These are phyloP conservation scores for Sinocyclocheilus maitianheensis DNA, from an alignment of 2,113 vertebrate genomes.

Conservation along the genomic window DNA sequence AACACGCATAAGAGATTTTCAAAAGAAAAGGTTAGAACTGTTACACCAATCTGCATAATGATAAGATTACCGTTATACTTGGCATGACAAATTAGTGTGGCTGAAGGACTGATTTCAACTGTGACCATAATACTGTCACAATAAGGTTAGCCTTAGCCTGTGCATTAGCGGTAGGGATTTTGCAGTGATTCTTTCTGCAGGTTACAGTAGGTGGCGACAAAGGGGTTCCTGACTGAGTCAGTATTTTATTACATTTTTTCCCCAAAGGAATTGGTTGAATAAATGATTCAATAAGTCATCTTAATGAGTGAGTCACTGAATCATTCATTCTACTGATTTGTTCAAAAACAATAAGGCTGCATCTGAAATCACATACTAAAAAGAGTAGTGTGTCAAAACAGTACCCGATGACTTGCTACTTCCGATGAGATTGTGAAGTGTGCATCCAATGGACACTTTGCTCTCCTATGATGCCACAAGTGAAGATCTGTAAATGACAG, in stretches of 20 bases:
- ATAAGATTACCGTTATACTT: not conserved
- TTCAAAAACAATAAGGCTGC: not conserved
- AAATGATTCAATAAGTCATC: not conserved
- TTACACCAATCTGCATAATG: conserved; percentile 10
- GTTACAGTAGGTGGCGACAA: not conserved
- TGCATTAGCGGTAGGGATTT: not conserved
- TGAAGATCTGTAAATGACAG: too few species aligned
- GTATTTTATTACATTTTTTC: too few species aligned
- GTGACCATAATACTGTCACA: not conserved
- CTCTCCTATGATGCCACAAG: too few species aligned
- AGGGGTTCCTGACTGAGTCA: not conserved
- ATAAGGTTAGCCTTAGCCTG: not conserved
- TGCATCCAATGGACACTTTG: too few species aligned
- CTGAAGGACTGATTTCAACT: not conserved
- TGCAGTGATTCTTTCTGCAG: not conserved
- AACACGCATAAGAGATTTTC: conserved; percentile 22
- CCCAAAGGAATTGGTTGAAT: not conserved
- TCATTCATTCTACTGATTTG: not conserved
- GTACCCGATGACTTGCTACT: too few species aligned
- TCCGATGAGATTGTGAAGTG: too few species aligned
- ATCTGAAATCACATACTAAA: not conserved
- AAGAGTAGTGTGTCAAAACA: too few species aligned
- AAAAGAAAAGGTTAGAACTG: conserved; percentile 18
- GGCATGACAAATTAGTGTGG: not conserved
- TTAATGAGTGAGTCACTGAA: not conserved